Evolutionary conservation across 1,140 invertebrate genomes (phyloP), one percentile per base, ranked within the genome.

Genomic region (Paraescarpia echinospica): DNA sequence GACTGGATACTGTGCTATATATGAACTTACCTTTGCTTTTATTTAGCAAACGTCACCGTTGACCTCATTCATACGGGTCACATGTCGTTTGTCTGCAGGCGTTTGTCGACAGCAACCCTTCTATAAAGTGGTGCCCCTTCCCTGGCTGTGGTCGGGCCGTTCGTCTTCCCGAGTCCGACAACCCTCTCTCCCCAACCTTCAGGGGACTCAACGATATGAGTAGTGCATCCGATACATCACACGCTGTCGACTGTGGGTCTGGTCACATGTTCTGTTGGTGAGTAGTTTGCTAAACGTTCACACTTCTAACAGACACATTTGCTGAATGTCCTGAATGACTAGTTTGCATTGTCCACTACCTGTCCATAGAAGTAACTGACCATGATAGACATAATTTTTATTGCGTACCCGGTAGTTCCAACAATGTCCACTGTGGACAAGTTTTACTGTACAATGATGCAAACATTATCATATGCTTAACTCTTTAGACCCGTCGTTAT

Each of bases 191-290:
- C 33, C 92, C 94, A 90, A 88, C 91, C 34, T 77, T 93, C 93
- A 31, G 34, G 51, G 93, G 77, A 89, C 34, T 51, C 18, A 51
- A 35, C 41, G 91, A 91, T n/a, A 51, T 51, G 34, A 35, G 91
- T 33, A 95, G 35, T 94, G 94, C 5, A 94, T 92, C 92, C 89
- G 96, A 96, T 51, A 97, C 97, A 22, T 97, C 97, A 5, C 97
- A 97, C 93, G 97, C 97, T 35, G 97, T 98, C n/a, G 97, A 98
- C 95, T 98, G 97, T 95, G 97, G 97, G 27, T 97, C 97, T 95
- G 97, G 97, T 34, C 97, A 98, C 95, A 97, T 97, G 95, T 98
- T 98, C 95, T 98, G 97, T 94, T 98, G 97, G 97, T 97, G 96
- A 93, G 95, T 94, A 5, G 59, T 2, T 91, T 9, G 8, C 8